Conservation (phyloP, 2,888 invertebrate genomes). For the Drosophila infuscata region DNA sequence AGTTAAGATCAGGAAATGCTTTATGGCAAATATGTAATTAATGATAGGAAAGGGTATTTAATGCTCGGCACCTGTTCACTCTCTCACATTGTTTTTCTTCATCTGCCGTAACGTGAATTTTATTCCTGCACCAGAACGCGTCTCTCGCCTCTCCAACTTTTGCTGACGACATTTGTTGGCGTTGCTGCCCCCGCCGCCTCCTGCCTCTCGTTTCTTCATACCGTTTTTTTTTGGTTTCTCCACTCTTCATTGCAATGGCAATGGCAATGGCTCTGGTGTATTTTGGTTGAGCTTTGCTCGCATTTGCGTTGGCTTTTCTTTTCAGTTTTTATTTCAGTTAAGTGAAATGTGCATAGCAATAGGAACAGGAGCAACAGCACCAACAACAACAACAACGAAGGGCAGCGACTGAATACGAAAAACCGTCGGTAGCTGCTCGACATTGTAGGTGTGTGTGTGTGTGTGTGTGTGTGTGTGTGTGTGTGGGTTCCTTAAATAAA, state of each 20-base stretch:
- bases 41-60: constrained; percentile 20
- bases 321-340: constrained; percentile 78
- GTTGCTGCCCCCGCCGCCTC: constrained; percentile 9
- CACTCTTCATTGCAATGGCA: constrained; percentile 15
- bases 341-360: constrained; percentile 73
- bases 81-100: constrained; percentile 25
- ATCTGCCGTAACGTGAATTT: constrained; percentile 63
- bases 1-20: neutral
- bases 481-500: constrained; percentile 74
- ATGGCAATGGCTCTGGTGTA: constrained; percentile 50
- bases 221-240: constrained; percentile 17
- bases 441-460: constrained; percentile 23
- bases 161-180: constrained; percentile 72
- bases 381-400: constrained; percentile 14
- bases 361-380: constrained; percentile 24
- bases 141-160: constrained; percentile 41
- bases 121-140: constrained; percentile 50
- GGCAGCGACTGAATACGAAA: neutral
- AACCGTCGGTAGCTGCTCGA: constrained; percentile 32
- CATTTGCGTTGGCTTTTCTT: constrained; percentile 79
- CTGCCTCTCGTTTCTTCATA: constrained; percentile 31
- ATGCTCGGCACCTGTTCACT: constrained; percentile 11
- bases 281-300: constrained; percentile 76
- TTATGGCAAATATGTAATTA: neutral
- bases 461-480: constrained; percentile 20